These are phyloP conservation scores for Machaerirhynchus nigripectus DNA, from an alignment of 2,113 vertebrate species.

Conservation along the genomic window DNA sequence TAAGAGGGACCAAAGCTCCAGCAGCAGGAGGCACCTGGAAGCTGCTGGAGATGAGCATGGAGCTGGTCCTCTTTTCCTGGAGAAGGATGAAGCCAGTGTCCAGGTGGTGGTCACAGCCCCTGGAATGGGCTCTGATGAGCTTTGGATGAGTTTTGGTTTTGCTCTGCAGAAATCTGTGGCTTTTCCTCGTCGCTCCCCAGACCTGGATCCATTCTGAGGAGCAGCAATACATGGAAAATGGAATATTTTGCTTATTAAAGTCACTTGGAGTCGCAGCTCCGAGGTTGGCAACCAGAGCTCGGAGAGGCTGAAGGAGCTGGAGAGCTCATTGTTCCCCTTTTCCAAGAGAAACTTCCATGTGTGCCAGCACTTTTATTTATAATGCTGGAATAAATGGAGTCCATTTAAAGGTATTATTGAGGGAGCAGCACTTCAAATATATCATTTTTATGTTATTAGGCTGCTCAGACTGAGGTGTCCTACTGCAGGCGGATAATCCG, in stretches of 20 bases:
- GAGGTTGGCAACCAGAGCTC: conserved; percentile 41
- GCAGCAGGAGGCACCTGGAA: conserved; percentile 1
- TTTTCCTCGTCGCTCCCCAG: not conserved
- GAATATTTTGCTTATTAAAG: conserved; percentile 53
- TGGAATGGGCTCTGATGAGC: not conserved
- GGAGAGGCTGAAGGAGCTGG: conserved; percentile 55
- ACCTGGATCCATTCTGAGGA: conserved; percentile 7
- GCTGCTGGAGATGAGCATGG: not conserved
- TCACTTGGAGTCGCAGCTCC: conserved; percentile 21
- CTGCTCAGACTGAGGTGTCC: conserved; percentile 39
- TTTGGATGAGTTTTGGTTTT: not conserved
- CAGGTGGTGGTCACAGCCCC: not conserved
- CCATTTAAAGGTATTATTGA: conserved; percentile 33
- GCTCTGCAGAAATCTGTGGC: not conserved
- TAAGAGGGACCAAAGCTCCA: not conserved
- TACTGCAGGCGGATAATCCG: conserved; percentile 20
- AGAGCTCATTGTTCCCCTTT: not conserved
- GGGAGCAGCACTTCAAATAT: conserved; percentile 21
- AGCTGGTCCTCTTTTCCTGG: not conserved
- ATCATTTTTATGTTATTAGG: conserved; percentile 39
- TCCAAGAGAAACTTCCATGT: conserved; percentile 48
- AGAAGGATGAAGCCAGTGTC: not conserved
- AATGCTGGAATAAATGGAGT: conserved; percentile 42
- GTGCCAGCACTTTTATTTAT: conserved; percentile 58
- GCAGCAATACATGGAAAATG: conserved; percentile 33